These are phyloP conservation scores for Aphodius granarius DNA, from an alignment of 2,888 invertebrate genomes.

Conservation along the genomic window DNA sequence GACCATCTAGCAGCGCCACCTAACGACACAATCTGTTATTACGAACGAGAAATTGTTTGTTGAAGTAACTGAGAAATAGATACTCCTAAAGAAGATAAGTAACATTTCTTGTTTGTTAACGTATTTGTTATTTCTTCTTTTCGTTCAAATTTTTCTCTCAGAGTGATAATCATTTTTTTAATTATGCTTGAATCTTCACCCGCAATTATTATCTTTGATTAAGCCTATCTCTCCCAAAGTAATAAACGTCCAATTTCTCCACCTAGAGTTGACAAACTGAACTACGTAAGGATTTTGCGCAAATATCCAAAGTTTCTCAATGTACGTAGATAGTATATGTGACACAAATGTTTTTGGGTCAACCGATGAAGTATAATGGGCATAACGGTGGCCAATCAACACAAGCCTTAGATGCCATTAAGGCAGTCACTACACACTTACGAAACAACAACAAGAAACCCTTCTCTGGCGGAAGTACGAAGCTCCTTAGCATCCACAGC, in stretches of 20 bases:
- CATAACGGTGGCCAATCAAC: constrained; percentile 43
- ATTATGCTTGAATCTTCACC: too few species aligned
- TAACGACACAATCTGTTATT: neutral
- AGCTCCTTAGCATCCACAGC: constrained; percentile 23
- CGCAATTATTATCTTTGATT: neutral
- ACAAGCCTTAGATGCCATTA: constrained; percentile 39
- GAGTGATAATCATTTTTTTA: too few species aligned
- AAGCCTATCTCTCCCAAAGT: neutral
- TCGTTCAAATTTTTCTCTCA: too few species aligned
- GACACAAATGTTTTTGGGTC: constrained; percentile 27
- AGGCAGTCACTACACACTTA: constrained; percentile 28
- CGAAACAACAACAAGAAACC: constrained; percentile 38
- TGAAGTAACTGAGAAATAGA: neutral
- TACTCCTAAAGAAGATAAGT: too few species aligned
- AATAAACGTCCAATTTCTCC: neutral
- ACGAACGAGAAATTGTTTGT: neutral
- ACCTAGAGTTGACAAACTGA: neutral
- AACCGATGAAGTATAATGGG: constrained; percentile 57
- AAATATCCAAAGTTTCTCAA: neutral
- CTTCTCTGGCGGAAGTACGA: constrained; percentile 39
- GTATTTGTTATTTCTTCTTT: too few species aligned
- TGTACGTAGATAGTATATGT: constrained; percentile 12
- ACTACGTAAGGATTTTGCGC: neutral
- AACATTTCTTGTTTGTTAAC: too few species aligned
- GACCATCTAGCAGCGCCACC: neutral